Evolutionary conservation across 2,888 invertebrate genomes (phyloP), one percentile per base, ranked within the genome.

Genomic region (Ennomos quercinarius): DNA sequence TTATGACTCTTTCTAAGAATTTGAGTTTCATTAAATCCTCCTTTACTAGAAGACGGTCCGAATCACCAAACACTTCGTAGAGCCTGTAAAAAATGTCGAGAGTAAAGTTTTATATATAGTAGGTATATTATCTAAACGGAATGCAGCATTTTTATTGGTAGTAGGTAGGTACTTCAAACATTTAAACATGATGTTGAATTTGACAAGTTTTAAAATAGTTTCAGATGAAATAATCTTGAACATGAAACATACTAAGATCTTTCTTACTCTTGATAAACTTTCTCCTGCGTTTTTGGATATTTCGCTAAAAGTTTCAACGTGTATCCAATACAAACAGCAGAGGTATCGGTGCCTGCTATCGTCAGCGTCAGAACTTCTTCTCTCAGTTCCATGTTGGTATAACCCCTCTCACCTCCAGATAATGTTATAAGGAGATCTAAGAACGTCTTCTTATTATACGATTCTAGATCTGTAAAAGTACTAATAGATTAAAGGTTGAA

Each of bases 351-450:
- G 36, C 94, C 94, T 13, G 94, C 94, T 10, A 94, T 76, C 54
- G 93, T 88, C 57, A 95, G 83, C 0, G 94, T 94, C 51, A 94
- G 79, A 0, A 94, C 87, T 80, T 95, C 94, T 67, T 95, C 94
- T 56, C 93, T 79, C 2, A 95, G 67, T 65, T 95, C 94, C 38
- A 84, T 68, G 64, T 94, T 86, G 0, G 88, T 93, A 41, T 93
- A 93, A 17, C 93, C 93, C 0, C 78, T 86, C 8, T 92, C 92
- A 9, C 86, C 86, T 0, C 93, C 90, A 37, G 93, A 92, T 5
- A 93, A 71, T 11, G 87, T 81, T 63, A 95, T 91, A 10, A 94
- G 73, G 8, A 93, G 75, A 61, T 95, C 94, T 54, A 94, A 74
- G 71, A 95, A 94, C 0, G 93, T 90, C 72, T 91, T 93, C 27